These are phyloP conservation scores for Syngnathoides biaculeatus DNA, from an alignment of 2,113 vertebrate genomes.

Conservation along the genomic window DNA sequence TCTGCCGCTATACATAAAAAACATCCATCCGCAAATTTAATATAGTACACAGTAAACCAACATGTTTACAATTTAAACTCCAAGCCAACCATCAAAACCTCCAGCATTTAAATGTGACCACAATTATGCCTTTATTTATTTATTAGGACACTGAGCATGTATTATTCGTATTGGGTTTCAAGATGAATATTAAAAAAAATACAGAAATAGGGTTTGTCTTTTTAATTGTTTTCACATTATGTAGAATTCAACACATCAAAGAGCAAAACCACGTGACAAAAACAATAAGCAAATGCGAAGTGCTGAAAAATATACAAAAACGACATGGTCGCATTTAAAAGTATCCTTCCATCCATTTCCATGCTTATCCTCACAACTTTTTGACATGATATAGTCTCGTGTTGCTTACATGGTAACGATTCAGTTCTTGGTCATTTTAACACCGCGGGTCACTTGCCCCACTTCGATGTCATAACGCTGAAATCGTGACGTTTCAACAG, in stretches of 20 bases:
- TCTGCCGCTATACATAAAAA: no score
- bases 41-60: no score
- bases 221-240: conserved; percentile 10
- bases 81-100: no score
- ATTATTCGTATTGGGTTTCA: background rate
- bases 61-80: no score
- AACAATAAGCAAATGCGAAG: background rate
- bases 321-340: background rate
- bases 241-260: conserved; percentile 4
- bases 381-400: background rate
- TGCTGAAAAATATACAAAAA: background rate
- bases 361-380: no score
- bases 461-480: background rate
- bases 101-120: no score
- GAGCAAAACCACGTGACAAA: background rate
- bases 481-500: background rate
- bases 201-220: conserved; percentile 28
- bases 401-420: background rate
- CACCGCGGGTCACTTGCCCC: background rate
- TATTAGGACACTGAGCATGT: background rate
- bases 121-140: background rate
- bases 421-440: background rate
- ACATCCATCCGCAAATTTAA: no score
- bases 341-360: background rate
- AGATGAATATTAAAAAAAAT: no score